Percentiles rank a stretch among this genome's conserved stretches.
Evolutionary conservation across 2,113 vertebrate genomes (phyloP).

Genomic region (Neodontobutis hainanensis): DNA sequence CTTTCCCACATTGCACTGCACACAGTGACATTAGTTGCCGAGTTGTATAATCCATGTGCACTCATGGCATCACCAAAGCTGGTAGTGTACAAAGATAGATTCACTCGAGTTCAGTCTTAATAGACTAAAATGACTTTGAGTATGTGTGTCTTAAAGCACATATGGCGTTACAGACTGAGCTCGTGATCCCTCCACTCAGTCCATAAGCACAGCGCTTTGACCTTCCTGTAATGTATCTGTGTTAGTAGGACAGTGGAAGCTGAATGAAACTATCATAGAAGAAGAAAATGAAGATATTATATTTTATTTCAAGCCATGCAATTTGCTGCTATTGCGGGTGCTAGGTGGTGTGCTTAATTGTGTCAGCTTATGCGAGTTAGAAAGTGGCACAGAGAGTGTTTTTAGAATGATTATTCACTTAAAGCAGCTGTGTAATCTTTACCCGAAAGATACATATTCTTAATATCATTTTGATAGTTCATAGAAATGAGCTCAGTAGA

Average conservation of each 20-base stretch:
- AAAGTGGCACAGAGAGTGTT: conserved; percentile 21
- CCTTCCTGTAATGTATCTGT: conserved; percentile 56
- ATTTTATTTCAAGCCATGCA: background rate
- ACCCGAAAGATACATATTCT: no score
- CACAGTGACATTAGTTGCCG: background rate
- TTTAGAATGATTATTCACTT: conserved; percentile 41
- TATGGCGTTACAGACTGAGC: conserved; percentile 43
- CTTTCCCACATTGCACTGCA: background rate
- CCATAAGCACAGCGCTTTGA: conserved; percentile 39
- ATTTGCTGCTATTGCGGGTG: conserved; percentile 6
- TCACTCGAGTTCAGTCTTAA: background rate
- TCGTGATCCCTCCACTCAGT: conserved; percentile 41
- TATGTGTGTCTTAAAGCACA: conserved; percentile 9
- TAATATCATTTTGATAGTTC: no score
- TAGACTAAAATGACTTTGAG: background rate
- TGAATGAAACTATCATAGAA: background rate
- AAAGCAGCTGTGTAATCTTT: no score
- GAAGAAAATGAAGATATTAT: background rate
- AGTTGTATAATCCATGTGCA: background rate
- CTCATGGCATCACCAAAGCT: background rate
- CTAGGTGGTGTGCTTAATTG: conserved; percentile 7
- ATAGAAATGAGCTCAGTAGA: no score
- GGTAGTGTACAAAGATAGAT: background rate
- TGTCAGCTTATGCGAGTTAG: conserved; percentile 22
- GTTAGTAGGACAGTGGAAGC: conserved; percentile 23